These are phyloP conservation scores for Xylota sylvarum DNA, from an alignment of 2,888 invertebrate genomes.

Conservation along the genomic window DNA sequence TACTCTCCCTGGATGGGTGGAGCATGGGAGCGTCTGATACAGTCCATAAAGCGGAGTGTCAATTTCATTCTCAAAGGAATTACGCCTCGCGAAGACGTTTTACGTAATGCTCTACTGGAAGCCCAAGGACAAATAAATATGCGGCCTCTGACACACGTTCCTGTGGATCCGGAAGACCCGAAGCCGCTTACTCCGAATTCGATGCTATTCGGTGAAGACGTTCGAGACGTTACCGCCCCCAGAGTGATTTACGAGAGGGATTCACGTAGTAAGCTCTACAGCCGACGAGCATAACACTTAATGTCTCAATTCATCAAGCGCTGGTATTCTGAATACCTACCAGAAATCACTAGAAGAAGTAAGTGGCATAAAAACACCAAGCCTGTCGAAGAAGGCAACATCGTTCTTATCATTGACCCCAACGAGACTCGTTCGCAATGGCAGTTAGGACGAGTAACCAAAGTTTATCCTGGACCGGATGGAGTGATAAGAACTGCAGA, in stretches of 20 bases:
- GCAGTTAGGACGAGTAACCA: background rate
- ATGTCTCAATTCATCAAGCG: constrained; percentile 6
- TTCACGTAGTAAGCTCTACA: constrained; percentile 20
- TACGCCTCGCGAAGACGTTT: constrained; percentile 8
- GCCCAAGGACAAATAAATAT: background rate
- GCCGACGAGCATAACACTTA: constrained; percentile 10
- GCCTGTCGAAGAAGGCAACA: background rate
- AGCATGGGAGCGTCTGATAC: constrained; percentile 20
- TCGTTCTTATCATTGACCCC: background rate
- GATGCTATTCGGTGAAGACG: background rate
- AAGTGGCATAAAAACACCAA: background rate
- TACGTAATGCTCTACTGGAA: background rate
- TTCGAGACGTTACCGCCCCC: background rate
- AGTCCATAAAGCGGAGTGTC: constrained; percentile 31
- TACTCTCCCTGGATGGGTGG: constrained; percentile 40
- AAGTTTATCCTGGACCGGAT: constrained; percentile 7
- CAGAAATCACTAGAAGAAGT: background rate
- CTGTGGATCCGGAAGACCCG: constrained; percentile 19
- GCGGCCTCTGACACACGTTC: background rate
- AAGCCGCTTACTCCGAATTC: background rate
- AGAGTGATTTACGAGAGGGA: constrained; percentile 7
- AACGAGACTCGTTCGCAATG: no score
- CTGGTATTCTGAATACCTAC: constrained; percentile 19
- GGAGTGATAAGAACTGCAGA: constrained; percentile 1
- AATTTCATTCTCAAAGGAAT: constrained; percentile 11